phyloP scores from a whole-genome alignment of 2,888 invertebrate species.

The Pogonocherus hispidulus region DNA sequence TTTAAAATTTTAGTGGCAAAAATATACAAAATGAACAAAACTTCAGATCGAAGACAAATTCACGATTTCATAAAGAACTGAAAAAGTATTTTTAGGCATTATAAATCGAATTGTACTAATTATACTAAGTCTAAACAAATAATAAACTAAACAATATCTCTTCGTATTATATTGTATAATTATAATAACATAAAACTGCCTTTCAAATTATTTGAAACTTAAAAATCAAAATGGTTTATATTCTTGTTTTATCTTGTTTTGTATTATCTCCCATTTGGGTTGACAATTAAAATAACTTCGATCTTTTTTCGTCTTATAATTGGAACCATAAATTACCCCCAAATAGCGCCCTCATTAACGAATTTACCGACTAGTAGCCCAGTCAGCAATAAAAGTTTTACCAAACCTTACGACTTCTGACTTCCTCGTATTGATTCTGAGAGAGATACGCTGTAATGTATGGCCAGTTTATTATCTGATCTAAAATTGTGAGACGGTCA shows the following conservation, averaged over 20 bases:
- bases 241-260: not conserved
- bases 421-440: slow-evolving; percentile 42
- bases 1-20: too few relatives aligned
- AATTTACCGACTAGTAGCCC: slow-evolving; percentile 21
- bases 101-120: too few relatives aligned
- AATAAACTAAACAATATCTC: too few relatives aligned
- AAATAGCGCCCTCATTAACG: slow-evolving; percentile 7
- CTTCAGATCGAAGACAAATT: too few relatives aligned
- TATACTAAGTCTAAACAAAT: too few relatives aligned
- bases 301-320: not conserved
- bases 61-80: too few relatives aligned
- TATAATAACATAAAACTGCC: too few relatives aligned
- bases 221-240: not conserved
- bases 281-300: not conserved
- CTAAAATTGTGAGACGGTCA: slow-evolving; percentile 48
- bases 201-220: too few relatives aligned
- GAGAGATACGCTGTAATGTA: slow-evolving; percentile 47
- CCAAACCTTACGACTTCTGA: slow-evolving; percentile 27
- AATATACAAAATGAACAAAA: too few relatives aligned
- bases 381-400: slow-evolving; percentile 24
- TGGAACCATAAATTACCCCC: not conserved
- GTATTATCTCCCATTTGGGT: not conserved
- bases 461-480: slow-evolving; percentile 49
- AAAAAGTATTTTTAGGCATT: too few relatives aligned
- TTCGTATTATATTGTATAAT: too few relatives aligned